Percentiles rank a stretch among this genome's conserved stretches.
Conservation (phyloP, 2,113 vertebrate genomes). For the Hyperoodon ampullatus region DNA sequence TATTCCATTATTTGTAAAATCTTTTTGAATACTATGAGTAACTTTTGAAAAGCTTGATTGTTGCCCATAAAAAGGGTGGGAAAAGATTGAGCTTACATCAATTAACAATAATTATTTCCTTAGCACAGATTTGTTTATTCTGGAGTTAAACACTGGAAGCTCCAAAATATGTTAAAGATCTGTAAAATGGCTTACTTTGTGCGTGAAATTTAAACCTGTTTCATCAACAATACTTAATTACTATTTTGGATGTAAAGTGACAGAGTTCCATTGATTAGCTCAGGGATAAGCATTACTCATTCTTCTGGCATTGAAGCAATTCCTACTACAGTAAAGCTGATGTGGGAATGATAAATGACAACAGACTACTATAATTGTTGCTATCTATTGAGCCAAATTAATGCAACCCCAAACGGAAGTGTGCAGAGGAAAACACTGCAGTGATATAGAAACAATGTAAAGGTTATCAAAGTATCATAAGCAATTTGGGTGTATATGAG, state of each 20-base stretch:
- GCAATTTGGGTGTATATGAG: neutral
- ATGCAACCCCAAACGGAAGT: neutral
- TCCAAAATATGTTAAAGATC: neutral
- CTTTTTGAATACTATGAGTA: neutral
- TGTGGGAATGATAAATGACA: conserved; percentile 53
- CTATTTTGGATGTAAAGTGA: neutral
- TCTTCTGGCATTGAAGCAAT: conserved; percentile 37
- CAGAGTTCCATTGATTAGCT: conserved; percentile 35
- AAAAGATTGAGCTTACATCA: neutral
- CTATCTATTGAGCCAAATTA: neutral
- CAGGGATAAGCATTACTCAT: conserved; percentile 9
- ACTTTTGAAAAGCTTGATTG: neutral
- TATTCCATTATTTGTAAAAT: neutral
- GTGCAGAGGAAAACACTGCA: neutral
- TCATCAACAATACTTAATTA: conserved; percentile 47
- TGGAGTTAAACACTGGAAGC: neutral
- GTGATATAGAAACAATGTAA: neutral
- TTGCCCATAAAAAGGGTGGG: neutral
- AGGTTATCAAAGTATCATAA: neutral
- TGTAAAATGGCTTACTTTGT: neutral
- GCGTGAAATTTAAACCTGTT: neutral
- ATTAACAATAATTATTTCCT: neutral
- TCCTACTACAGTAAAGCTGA: neutral
- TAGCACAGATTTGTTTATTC: neutral
- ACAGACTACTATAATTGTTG: neutral